phyloP scores from a whole-genome alignment of 2,113 vertebrate genomes.

The Tupaia tana region DNA sequence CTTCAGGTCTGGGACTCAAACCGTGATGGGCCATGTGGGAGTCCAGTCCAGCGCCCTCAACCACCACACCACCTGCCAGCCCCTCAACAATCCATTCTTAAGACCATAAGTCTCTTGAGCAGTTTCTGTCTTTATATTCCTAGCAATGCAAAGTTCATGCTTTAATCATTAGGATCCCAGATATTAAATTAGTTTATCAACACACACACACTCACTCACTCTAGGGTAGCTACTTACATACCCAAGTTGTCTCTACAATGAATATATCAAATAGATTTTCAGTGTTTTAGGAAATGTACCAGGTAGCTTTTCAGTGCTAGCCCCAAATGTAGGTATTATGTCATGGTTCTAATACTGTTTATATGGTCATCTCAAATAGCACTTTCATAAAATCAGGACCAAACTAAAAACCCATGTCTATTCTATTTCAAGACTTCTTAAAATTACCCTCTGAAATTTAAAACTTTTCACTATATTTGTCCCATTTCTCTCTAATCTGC shows the following conservation, averaged over 20 bases:
- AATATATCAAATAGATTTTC: not conserved
- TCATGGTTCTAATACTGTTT: not conserved
- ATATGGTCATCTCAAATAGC: not conserved
- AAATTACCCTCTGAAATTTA: not conserved
- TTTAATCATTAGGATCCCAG: not conserved
- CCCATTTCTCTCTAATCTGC: not conserved
- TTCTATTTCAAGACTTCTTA: not conserved
- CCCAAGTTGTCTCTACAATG: not conserved
- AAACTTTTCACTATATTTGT: not conserved
- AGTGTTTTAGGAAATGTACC: not conserved
- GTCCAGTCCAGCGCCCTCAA: no score
- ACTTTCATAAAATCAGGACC: not conserved
- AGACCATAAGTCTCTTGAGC: not conserved
- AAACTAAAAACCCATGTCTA: not conserved
- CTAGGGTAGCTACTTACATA: not conserved
- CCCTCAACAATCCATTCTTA: not conserved
- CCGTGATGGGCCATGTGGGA: no score
- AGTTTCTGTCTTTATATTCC: not conserved
- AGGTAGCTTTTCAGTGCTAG: not conserved
- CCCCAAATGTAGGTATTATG: not conserved
- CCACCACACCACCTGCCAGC: no score
- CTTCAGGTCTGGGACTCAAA: no score
- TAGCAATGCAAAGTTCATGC: not conserved
- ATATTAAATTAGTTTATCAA: not conserved
- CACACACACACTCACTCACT: no score